These are phyloP conservation scores for Philaenus spumarius DNA, from an alignment of 1,140 invertebrate genomes.

Conservation along the genomic window DNA sequence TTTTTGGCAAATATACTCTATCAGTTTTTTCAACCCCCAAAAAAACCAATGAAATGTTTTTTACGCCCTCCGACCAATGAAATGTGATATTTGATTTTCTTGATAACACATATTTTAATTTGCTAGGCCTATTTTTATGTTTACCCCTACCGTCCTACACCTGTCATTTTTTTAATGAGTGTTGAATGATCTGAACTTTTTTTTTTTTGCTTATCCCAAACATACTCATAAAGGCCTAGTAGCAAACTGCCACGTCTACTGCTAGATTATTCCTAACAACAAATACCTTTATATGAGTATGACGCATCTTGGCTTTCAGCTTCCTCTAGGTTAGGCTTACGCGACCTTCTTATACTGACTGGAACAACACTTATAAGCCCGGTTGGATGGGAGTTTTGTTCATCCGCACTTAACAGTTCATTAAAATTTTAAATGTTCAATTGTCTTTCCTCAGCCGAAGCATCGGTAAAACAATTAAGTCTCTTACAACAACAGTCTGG, in stretches of 20 bases:
- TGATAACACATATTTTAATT: no score
- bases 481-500: neutral
- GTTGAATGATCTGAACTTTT: neutral
- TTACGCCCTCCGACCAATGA: no score
- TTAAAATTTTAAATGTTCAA: neutral
- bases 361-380: neutral
- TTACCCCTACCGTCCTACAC: no score
- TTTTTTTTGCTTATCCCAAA: no score
- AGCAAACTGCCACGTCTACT: neutral
- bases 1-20: conserved; percentile 5
- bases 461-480: no score
- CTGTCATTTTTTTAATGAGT: no score
- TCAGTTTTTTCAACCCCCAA: conserved; percentile 3
- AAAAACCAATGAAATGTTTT: no score
- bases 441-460: neutral
- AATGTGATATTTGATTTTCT: no score
- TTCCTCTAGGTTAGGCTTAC: neutral
- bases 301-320: neutral
- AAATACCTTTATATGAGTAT: neutral
- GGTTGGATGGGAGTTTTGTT: neutral
- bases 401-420: neutral
- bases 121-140: no score
- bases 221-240: no score
- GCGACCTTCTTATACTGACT: no score
- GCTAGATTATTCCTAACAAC: neutral